A percentile compares a stretch with the other conserved stretches of the same genome.
Evolutionary conservation across 1,140 invertebrate species (phyloP).

Genomic region (Calosoma granatense): DNA sequence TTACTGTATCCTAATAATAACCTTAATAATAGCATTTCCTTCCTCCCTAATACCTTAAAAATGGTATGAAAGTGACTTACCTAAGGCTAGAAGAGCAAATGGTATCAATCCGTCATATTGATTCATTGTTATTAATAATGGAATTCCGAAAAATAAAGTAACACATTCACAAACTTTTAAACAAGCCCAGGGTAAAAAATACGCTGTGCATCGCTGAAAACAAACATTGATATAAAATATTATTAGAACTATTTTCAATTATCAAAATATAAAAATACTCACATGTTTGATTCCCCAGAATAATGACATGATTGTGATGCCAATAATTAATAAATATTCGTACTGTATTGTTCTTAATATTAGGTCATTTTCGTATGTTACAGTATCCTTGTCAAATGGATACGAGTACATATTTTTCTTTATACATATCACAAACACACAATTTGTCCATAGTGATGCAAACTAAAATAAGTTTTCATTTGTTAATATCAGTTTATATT

Average conservation of each 20-base stretch:
- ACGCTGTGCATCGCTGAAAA: not conserved
- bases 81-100: not conserved
- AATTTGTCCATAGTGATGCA: not conserved
- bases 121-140: not conserved
- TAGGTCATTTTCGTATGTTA: not conserved
- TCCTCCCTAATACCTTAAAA: no score
- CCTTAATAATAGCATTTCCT: no score
- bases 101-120: not conserved
- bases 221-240: not conserved
- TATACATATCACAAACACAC: no score
- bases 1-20: no score
- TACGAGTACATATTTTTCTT: no score
- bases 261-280: not conserved
- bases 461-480: not conserved
- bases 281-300: not conserved
- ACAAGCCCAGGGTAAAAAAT: not conserved
- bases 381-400: no score
- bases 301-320: not conserved
- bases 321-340: not conserved
- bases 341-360: not conserved
- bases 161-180: not conserved
- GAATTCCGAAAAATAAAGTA: not conserved
- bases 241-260: not conserved
- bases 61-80: no score
- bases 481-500: constrained; percentile 2